Conservation (phyloP, 2,888 invertebrate genomes). For the Mythimna ferrago region DNA sequence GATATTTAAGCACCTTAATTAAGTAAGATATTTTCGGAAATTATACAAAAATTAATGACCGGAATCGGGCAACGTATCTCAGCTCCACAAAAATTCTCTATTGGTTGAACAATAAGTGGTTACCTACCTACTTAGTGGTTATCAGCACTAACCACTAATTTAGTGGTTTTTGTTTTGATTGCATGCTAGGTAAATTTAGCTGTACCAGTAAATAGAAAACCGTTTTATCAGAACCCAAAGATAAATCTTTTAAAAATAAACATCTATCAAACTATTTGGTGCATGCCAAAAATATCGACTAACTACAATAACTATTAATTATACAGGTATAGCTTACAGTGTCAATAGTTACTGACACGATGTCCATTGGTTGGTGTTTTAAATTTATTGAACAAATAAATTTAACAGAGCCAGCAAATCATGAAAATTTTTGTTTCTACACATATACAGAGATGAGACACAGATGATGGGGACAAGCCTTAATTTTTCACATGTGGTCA, state of each 20-base stretch:
- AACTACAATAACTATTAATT: neutral
- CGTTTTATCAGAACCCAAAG: slow-evolving; percentile 30
- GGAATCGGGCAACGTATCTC: slow-evolving; percentile 9
- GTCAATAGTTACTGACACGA: slow-evolving; percentile 19
- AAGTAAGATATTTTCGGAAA: slow-evolving; percentile 17
- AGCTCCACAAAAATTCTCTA: slow-evolving; percentile 1
- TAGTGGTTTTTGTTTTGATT: neutral
- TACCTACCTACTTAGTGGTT: neutral
- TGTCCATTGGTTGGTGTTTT: neutral
- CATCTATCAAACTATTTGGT: slow-evolving; percentile 31
- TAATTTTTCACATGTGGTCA: no score
- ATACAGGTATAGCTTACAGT: slow-evolving; percentile 10
- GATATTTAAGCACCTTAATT: neutral
- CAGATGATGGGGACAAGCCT: neutral
- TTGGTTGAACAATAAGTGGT: neutral
- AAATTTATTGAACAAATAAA: neutral
- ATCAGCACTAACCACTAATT: neutral
- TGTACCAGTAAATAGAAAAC: neutral
- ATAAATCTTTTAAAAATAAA: slow-evolving; percentile 45
- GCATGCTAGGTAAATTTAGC: no score
- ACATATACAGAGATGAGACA: neutral
- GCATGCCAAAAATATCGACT: slow-evolving; percentile 55
- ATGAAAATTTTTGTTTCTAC: neutral
- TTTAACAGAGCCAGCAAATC: neutral
- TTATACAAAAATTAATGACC: slow-evolving; percentile 29